Evolutionary conservation across 2,797 vertebrate genomes (phyloP).

Genomic region (Sus cebifrons): DNA sequence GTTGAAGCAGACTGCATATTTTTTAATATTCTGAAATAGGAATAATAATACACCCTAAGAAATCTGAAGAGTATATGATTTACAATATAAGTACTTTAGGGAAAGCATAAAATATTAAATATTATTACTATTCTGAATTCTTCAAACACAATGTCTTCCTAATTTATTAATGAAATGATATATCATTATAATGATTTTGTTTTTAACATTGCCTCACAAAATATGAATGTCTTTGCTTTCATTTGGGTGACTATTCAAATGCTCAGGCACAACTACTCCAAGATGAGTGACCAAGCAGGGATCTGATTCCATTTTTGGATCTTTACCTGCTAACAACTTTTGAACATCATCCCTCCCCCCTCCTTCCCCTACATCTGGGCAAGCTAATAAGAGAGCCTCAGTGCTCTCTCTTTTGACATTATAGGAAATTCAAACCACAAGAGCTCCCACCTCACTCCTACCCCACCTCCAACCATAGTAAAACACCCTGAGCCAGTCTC

Average conservation of each 20-base stretch:
- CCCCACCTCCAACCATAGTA: not conserved
- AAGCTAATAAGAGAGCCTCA: not conserved
- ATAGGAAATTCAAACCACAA: not conserved
- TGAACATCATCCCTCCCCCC: not conserved
- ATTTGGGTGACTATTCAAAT: not conserved
- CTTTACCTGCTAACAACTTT: not conserved
- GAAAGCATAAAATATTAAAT: not conserved
- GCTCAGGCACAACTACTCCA: not conserved
- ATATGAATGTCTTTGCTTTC: not conserved
- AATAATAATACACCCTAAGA: not conserved
- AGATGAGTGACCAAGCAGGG: not conserved
- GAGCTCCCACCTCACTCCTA: not conserved
- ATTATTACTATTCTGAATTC: not conserved
- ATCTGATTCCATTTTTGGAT: not conserved
- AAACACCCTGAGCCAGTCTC: not conserved
- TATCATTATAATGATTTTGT: not conserved
- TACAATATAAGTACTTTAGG: not conserved
- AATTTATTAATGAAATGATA: not conserved
- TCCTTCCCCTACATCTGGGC: not conserved
- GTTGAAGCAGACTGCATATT: not conserved
- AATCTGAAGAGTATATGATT: not conserved
- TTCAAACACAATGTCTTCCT: not conserved
- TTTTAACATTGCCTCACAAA: slow-evolving; percentile 1
- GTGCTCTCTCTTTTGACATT: not conserved
- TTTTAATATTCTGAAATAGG: not conserved